Conservation (phyloP, 2,888 invertebrate species). For the Cabera pusaria region DNA sequence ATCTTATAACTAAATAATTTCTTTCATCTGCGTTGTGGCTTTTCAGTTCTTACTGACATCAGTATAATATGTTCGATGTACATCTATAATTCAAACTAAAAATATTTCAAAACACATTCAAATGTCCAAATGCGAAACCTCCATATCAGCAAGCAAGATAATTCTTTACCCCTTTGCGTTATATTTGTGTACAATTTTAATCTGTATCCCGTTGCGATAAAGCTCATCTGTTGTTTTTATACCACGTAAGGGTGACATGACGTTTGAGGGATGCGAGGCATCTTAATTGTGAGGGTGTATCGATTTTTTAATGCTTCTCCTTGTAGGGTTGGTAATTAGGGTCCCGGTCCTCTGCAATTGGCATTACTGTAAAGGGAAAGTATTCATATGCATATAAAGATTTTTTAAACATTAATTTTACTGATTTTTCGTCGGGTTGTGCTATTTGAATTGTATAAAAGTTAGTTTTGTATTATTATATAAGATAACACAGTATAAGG, state of each 20-base stretch:
- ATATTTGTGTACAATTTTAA: conserved; percentile 25
- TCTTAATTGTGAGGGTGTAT: conserved; percentile 77
- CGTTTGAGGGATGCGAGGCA: conserved; percentile 75
- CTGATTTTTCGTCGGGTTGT: too few relatives aligned
- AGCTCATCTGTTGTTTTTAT: conserved; percentile 16
- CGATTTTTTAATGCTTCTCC: conserved; percentile 74
- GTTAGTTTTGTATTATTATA: too few relatives aligned
- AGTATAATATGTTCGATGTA: too few relatives aligned
- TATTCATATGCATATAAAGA: too few relatives aligned
- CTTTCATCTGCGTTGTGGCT: too few relatives aligned
- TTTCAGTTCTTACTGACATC: too few relatives aligned
- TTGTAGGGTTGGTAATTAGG: conserved; percentile 33
- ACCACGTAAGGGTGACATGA: conserved; percentile 44
- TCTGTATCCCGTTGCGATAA: conserved; percentile 37
- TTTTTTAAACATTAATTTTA: too few relatives aligned
- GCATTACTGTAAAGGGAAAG: conserved; percentile 16
- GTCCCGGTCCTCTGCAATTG: conserved; percentile 31
- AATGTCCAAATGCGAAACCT: conserved; percentile 19
- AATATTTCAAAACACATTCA: too few relatives aligned
- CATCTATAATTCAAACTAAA: too few relatives aligned
- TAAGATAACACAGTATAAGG: too few relatives aligned
- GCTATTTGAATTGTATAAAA: too few relatives aligned
- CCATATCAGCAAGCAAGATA: conserved; percentile 27
- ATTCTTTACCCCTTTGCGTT: conserved; percentile 33
- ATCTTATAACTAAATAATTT: too few relatives aligned